phyloP scores from a whole-genome alignment of 2,888 invertebrate genomes.

The Tipula helvola region DNA sequence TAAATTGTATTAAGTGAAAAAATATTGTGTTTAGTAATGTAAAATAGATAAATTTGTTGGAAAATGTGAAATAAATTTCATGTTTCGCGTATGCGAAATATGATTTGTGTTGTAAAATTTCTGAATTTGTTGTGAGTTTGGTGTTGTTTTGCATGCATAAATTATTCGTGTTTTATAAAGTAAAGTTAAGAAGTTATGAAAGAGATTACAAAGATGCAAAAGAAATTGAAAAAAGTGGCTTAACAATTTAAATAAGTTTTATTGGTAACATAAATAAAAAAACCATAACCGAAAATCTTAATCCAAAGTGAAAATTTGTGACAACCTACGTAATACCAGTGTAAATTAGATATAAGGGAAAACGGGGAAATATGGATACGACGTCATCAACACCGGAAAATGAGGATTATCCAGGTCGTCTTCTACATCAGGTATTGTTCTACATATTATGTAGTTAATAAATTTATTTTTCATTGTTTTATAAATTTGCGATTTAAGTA shows the following conservation, averaged over 20 bases:
- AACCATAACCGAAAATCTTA: not conserved
- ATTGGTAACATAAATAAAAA: not conserved
- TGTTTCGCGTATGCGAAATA: not conserved
- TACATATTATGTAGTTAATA: not conserved
- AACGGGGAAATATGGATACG: not conserved
- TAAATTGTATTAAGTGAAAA: not conserved
- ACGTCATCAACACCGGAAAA: constrained; percentile 5
- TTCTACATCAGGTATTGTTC: constrained; percentile 35
- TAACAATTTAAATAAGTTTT: not conserved
- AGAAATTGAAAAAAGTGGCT: not conserved
- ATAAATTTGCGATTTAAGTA: not conserved
- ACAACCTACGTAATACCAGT: not conserved
- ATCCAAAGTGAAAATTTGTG: not conserved
- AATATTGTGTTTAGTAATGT: not conserved
- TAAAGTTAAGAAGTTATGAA: not conserved
- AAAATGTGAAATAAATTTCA: not conserved
- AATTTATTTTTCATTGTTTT: not conserved
- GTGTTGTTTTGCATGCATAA: not conserved
- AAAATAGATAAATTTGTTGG: not conserved
- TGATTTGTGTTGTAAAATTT: not conserved
- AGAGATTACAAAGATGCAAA: not conserved
- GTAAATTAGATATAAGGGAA: not conserved
- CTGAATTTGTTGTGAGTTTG: not conserved
- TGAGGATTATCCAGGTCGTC: constrained; percentile 37
- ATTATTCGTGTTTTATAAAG: not conserved